phyloP scores from a whole-genome alignment of 1,140 invertebrate species.

The Drosophila oshimai region DNA sequence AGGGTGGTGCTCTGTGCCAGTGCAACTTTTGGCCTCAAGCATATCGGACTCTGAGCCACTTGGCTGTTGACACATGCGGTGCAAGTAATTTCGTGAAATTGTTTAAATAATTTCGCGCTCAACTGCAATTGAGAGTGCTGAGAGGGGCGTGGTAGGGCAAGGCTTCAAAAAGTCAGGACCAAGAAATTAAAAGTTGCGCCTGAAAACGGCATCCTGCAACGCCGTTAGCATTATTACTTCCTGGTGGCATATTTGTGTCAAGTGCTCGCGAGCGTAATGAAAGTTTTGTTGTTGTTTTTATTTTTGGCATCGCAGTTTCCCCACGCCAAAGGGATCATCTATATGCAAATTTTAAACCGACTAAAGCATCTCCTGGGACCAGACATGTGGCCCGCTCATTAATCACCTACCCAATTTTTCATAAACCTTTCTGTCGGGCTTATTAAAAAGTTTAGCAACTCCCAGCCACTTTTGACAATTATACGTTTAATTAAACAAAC shows the following conservation, averaged over 20 bases:
- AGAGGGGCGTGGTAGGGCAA: neutral
- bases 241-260: slow-evolving; percentile 72
- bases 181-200: slow-evolving; percentile 76
- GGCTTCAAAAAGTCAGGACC: slow-evolving; percentile 58
- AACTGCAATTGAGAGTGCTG: slow-evolving; percentile 74
- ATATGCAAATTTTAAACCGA: slow-evolving; percentile 30
- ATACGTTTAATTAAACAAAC: slow-evolving; percentile 55
- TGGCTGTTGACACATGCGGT: slow-evolving; percentile 78
- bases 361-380: slow-evolving; percentile 2
- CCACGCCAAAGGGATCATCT: slow-evolving; percentile 20
- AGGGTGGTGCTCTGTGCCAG: neutral
- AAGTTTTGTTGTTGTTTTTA: slow-evolving; percentile 78
- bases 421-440: slow-evolving; percentile 56
- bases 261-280: slow-evolving; percentile 64
- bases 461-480: slow-evolving; percentile 42
- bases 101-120: slow-evolving; percentile 80
- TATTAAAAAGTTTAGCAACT: slow-evolving; percentile 62
- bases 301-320: too few species aligned
- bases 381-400: slow-evolving; percentile 45
- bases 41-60: slow-evolving; percentile 60
- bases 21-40: slow-evolving; percentile 48
- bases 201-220: slow-evolving; percentile 64
- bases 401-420: too few species aligned
- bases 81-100: slow-evolving; percentile 77
- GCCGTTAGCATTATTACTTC: slow-evolving; percentile 46